A percentile compares a stretch with the other conserved stretches of the same genome.
Conservation (phyloP, 2,888 invertebrate genomes). For the Drepana falcataria region DNA sequence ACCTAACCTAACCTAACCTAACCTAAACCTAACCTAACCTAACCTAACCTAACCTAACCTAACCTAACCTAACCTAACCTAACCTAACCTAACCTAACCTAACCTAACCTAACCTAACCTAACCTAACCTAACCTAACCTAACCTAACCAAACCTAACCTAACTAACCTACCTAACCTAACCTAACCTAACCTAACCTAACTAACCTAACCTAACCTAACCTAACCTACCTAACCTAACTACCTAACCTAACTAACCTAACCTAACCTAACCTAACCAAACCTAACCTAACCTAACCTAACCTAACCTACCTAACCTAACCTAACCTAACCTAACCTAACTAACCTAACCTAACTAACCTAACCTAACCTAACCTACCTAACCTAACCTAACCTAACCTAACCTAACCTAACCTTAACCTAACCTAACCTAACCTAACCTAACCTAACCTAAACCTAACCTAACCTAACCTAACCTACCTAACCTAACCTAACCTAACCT, state of each 20-base stretch:
- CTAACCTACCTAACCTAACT: slow-evolving; percentile 13
- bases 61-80: slow-evolving; percentile 8
- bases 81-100: slow-evolving; percentile 9
- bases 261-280: slow-evolving; percentile 2
- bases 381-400: slow-evolving; percentile 16
- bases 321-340: slow-evolving; percentile 6
- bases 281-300: neutral
- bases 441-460: slow-evolving; percentile 16
- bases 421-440: slow-evolving; percentile 15
- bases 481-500: slow-evolving; percentile 12
- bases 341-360: slow-evolving; percentile 10
- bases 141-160: slow-evolving; percentile 6
- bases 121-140: slow-evolving; percentile 6
- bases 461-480: slow-evolving; percentile 13
- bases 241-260: slow-evolving; percentile 4
- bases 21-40: slow-evolving; percentile 10
- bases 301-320: neutral
- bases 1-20: slow-evolving; percentile 11
- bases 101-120: slow-evolving; percentile 7
- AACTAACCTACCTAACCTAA: slow-evolving; percentile 13
- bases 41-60: slow-evolving; percentile 9
- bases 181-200: slow-evolving; percentile 16
- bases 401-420: slow-evolving; percentile 17
- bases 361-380: slow-evolving; percentile 7
- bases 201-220: slow-evolving; percentile 12